phyloP scores from a whole-genome alignment of 2,113 vertebrate genomes.

The Equus przewalskii region DNA sequence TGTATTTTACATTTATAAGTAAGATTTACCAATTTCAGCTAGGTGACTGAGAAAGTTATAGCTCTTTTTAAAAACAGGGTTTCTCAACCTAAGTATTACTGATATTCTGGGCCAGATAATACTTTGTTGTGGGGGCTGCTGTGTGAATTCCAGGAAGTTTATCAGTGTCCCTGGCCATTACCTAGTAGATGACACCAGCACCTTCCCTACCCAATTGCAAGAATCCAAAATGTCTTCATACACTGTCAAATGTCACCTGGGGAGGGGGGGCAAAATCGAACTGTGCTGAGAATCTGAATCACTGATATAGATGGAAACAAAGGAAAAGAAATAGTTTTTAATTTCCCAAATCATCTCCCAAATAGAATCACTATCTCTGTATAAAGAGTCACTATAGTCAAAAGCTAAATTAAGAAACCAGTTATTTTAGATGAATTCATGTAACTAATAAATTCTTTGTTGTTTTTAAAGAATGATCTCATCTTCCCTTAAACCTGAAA shows the following conservation, averaged over 20 bases:
- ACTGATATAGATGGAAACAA: background rate
- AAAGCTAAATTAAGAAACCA: background rate
- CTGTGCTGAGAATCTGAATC: background rate
- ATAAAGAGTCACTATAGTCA: background rate
- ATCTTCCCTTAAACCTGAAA: background rate
- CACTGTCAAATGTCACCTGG: background rate
- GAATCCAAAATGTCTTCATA: background rate
- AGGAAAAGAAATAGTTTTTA: background rate
- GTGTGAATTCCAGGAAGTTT: background rate
- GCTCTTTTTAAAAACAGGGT: background rate
- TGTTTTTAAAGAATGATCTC: background rate
- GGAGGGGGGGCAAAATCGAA: background rate
- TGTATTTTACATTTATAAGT: background rate
- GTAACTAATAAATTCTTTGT: background rate
- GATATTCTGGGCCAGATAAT: background rate
- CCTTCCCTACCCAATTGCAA: background rate
- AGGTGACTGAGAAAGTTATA: background rate
- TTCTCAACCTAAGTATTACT: background rate
- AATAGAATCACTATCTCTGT: background rate
- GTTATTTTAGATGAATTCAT: conserved; percentile 32
- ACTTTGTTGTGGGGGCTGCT: background rate
- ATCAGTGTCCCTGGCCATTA: background rate
- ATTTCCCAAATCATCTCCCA: conserved; percentile 37
- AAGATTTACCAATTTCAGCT: background rate
- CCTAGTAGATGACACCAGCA: background rate